Percentiles rank a stretch among this genome's conserved stretches.
Evolutionary conservation across 2,797 vertebrate genomes (phyloP).

Genomic region (Chaenodraco wilsoni): DNA sequence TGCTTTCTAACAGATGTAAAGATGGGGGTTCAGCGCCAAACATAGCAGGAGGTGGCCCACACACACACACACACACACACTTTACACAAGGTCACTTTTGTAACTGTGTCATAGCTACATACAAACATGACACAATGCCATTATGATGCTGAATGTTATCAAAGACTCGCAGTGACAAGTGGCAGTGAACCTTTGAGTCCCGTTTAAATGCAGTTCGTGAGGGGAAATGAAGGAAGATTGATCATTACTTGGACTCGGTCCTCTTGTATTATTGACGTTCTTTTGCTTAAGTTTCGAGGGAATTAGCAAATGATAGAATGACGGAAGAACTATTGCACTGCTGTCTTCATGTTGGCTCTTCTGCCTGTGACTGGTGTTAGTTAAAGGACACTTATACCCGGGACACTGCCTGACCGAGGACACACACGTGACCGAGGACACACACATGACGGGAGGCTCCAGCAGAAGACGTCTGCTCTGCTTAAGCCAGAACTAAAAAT

Average conservation of each 20-base stretch:
- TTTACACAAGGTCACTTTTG: conserved; percentile 45
- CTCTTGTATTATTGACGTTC: conserved; percentile 41
- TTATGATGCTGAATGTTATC: conserved; percentile 71
- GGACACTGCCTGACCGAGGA: conserved; percentile 65
- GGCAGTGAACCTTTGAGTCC: conserved; percentile 44
- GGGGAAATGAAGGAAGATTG: conserved; percentile 37
- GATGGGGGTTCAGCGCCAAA: conserved; percentile 35
- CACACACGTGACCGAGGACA: conserved; percentile 55
- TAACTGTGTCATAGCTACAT: conserved; percentile 34
- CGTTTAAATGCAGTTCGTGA: conserved; percentile 40
- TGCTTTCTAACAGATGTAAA: conserved; percentile 36
- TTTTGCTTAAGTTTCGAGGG: conserved; percentile 24
- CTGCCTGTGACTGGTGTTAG: conserved; percentile 47
- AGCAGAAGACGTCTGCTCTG: conserved; percentile 48
- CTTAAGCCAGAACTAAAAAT: conserved; percentile 35
- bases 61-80: conserved; percentile 24
- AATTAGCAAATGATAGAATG: conserved; percentile 31
- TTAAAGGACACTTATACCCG: conserved; percentile 46
- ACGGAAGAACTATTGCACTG: conserved; percentile 46
- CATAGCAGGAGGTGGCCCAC: conserved; percentile 15
- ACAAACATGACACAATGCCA: conserved; percentile 45
- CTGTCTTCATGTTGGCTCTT: conserved; percentile 29
- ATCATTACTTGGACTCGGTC: conserved; percentile 42
- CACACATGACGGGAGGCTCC: conserved; percentile 41
- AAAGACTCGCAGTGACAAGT: conserved; percentile 40